A percentile compares a stretch with the other conserved stretches of the same genome.
Conservation (phyloP, 2,797 vertebrate genomes). For the Sebastes glaucus region DNA sequence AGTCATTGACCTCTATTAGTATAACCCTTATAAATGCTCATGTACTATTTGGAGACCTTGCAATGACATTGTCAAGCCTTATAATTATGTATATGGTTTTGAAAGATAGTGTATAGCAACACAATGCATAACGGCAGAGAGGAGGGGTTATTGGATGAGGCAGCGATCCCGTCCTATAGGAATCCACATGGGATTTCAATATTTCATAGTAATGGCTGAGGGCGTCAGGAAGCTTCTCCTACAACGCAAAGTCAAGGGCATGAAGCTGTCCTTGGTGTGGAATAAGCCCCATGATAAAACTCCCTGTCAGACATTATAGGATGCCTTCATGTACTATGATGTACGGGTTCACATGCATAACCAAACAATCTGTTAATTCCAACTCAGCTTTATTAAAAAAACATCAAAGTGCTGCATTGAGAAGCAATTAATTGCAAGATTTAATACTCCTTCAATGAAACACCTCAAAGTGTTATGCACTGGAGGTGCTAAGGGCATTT, state of each 20-base stretch:
- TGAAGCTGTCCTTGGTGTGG: background rate
- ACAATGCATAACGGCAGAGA: background rate
- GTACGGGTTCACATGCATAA: background rate
- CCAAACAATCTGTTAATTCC: background rate
- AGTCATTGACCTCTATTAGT: background rate
- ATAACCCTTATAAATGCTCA: background rate
- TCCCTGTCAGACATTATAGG: background rate
- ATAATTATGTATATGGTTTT: background rate
- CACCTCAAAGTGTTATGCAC: background rate
- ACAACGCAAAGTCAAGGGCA: slow-evolving; percentile 4
- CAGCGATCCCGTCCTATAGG: background rate
- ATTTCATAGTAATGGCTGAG: slow-evolving; percentile 25
- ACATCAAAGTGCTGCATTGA: background rate
- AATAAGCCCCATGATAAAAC: background rate
- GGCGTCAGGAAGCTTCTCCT: background rate
- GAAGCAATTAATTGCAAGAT: background rate
- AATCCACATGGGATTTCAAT: slow-evolving; percentile 19
- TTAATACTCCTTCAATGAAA: background rate
- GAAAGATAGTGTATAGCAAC: background rate
- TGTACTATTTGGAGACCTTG: background rate
- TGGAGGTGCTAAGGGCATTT: background rate
- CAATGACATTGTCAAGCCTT: background rate
- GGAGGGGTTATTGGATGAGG: background rate
- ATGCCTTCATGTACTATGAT: background rate
- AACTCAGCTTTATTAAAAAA: background rate